These are phyloP conservation scores for Coluber constrictor DNA, from an alignment of 2,797 vertebrate species.

Conservation along the genomic window DNA sequence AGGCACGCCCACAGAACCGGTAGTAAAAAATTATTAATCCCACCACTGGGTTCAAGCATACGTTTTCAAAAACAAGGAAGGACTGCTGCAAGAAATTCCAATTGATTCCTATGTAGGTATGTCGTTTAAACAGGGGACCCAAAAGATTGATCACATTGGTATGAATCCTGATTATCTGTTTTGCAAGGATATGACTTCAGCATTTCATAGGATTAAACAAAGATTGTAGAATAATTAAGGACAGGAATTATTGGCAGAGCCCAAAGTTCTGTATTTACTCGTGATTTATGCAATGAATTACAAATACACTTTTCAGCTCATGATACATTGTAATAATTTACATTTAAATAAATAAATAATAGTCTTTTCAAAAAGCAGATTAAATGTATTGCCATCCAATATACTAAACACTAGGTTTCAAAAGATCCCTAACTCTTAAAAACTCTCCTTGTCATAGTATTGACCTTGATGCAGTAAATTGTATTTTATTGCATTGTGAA, in stretches of 20 bases:
- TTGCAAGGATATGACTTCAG: not conserved
- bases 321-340: not conserved
- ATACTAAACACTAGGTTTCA: not conserved
- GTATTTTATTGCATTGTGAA: not conserved
- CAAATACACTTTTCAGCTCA: not conserved
- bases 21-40: too few species aligned
- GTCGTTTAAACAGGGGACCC: not conserved
- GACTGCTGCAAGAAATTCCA: not conserved
- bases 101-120: not conserved
- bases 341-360: not conserved
- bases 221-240: not conserved
- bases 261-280: not conserved
- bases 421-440: not conserved
- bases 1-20: too few species aligned
- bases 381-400: not conserved
- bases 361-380: not conserved
- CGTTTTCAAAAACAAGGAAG: not conserved
- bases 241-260: not conserved
- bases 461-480: not conserved
- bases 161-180: not conserved
- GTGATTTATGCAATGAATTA: not conserved
- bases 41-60: not conserved
- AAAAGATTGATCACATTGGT: not conserved
- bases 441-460: not conserved
- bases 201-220: not conserved